phyloP scores from a whole-genome alignment of 1,140 invertebrate genomes.

The Cardiocondyla obscurior region DNA sequence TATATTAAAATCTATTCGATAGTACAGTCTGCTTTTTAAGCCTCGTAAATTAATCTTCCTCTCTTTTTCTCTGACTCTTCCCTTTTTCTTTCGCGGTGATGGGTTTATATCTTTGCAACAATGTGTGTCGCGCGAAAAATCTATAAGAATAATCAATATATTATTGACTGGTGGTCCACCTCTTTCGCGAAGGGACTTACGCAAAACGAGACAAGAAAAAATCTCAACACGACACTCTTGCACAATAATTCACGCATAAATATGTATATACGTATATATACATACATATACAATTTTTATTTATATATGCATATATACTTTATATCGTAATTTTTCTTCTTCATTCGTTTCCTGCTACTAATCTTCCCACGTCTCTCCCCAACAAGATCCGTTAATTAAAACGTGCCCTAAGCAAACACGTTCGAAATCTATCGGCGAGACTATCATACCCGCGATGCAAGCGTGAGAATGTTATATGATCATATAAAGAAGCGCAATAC shows the following conservation, averaged over 20 bases:
- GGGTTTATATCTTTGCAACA: conserved; percentile 58
- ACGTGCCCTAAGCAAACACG: conserved; percentile 46
- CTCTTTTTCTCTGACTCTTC: conserved; percentile 28
- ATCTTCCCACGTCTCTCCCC: conserved; percentile 1
- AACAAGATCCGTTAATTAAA: conserved; percentile 65
- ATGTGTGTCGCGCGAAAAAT: conserved; percentile 67
- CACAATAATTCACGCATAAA: conserved; percentile 74
- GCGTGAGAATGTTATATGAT: conserved; percentile 65
- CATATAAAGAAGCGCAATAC: not conserved
- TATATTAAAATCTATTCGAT: conserved; percentile 82
- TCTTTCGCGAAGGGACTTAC: conserved; percentile 60
- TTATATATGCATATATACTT: conserved; percentile 68
- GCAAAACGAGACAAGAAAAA: conserved; percentile 52
- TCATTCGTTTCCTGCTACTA: conserved; percentile 44
- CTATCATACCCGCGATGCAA: conserved; percentile 63
- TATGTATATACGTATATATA: conserved; percentile 70
- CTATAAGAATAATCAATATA: conserved; percentile 74
- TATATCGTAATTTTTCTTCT: conserved; percentile 58
- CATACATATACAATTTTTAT: conserved; percentile 66
- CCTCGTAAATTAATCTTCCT: conserved; percentile 78
- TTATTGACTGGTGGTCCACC: conserved; percentile 76
- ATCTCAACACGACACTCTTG: conserved; percentile 72
- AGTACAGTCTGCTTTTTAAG: conserved; percentile 84
- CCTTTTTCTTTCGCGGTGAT: conserved; percentile 38
- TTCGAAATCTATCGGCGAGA: conserved; percentile 64